Evolutionary conservation across 2,797 vertebrate genomes (phyloP).

Genomic region (Nannoperca australis): DNA sequence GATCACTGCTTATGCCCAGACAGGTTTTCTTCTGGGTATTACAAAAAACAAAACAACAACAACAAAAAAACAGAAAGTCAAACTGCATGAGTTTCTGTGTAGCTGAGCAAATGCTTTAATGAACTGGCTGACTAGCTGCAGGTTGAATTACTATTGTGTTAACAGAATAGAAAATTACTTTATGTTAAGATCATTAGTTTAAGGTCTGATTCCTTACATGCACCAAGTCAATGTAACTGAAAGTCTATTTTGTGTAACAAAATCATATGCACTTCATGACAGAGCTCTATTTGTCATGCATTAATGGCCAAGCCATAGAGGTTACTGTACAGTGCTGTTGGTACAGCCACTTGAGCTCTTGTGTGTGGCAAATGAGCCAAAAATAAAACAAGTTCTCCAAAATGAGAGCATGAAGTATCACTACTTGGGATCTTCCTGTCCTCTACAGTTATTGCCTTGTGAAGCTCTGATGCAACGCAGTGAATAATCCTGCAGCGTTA

Average conservation of each 20-base stretch:
- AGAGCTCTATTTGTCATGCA: conserved; percentile 43
- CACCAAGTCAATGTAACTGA: background rate
- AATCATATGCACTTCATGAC: conserved; percentile 14
- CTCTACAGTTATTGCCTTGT: conserved; percentile 52
- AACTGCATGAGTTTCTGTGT: background rate
- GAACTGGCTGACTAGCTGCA: background rate
- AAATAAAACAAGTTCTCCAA: conserved; percentile 66
- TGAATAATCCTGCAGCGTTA: conserved; percentile 41
- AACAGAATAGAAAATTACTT: background rate
- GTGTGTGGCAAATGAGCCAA: conserved; percentile 56
- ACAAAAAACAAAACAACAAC: background rate
- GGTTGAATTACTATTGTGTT: background rate
- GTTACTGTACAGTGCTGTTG: conserved; percentile 56
- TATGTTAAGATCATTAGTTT: background rate
- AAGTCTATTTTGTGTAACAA: conserved; percentile 10
- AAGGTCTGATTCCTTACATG: background rate
- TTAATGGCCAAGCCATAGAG: conserved; percentile 45
- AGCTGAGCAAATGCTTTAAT: background rate
- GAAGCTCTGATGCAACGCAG: conserved; percentile 49
- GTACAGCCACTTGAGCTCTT: conserved; percentile 52
- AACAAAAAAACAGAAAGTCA: background rate
- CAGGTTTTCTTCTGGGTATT: background rate
- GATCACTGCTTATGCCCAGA: background rate
- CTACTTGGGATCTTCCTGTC: conserved; percentile 66
- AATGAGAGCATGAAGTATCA: conserved; percentile 65